Evolutionary conservation across 2,113 vertebrate species (phyloP).

Genomic region (Vicugna pacos): DNA sequence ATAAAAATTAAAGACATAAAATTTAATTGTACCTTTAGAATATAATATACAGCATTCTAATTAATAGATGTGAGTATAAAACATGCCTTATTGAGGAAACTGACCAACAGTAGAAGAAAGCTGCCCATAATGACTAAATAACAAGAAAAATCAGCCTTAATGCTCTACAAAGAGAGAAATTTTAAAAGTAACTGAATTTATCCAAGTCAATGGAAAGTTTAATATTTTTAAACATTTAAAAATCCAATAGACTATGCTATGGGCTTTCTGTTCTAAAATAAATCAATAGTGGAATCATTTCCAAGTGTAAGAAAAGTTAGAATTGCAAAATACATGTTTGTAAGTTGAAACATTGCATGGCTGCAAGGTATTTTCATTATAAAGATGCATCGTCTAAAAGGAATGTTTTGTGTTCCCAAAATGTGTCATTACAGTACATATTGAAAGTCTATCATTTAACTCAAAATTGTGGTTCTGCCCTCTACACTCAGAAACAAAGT

Average conservation of each 20-base stretch:
- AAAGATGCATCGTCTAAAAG: neutral
- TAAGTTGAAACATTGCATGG: neutral
- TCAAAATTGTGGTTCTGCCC: neutral
- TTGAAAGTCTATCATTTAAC: neutral
- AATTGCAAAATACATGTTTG: neutral
- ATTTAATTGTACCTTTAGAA: constrained; percentile 2
- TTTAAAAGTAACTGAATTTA: constrained; percentile 23
- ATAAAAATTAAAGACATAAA: neutral
- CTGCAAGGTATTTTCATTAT: neutral
- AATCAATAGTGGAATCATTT: constrained; percentile 19
- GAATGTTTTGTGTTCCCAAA: neutral
- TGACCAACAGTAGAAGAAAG: neutral
- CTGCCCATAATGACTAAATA: neutral
- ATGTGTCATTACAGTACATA: neutral
- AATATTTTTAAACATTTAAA: constrained; percentile 39
- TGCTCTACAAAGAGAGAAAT: neutral
- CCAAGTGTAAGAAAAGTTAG: neutral
- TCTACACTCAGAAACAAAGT: neutral
- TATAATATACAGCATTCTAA: neutral
- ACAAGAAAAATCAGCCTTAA: neutral
- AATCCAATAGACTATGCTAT: neutral
- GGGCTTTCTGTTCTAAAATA: constrained; percentile 40
- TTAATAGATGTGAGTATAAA: neutral
- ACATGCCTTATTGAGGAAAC: neutral
- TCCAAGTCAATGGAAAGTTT: neutral